Evolutionary conservation across 2,113 vertebrate genomes (phyloP).

Genomic region (Varanus komodoensis): DNA sequence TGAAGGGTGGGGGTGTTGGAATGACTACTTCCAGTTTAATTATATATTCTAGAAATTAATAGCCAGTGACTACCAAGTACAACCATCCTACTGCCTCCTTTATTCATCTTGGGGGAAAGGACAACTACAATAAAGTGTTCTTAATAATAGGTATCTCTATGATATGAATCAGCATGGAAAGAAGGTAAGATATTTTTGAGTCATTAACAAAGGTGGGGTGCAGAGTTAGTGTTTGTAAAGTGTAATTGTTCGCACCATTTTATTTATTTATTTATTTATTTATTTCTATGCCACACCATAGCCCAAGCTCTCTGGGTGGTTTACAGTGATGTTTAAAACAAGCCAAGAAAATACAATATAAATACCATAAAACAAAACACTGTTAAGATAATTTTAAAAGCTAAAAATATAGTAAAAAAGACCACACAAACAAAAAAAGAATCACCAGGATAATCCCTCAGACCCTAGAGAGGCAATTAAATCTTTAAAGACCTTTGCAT

Average conservation of each 20-base stretch:
- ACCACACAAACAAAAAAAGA: no score
- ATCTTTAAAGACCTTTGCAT: no score
- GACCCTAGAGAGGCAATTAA: no score
- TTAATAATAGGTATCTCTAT: constrained; percentile 42
- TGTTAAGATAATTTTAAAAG: no score
- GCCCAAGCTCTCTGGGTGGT: no score
- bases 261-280: not conserved
- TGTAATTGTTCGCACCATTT: constrained; percentile 23
- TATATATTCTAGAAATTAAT: not conserved
- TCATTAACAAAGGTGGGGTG: constrained; percentile 40
- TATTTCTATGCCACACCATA: no score
- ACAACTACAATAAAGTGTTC: constrained; percentile 38
- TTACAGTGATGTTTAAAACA: no score
- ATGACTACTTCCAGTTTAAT: constrained; percentile 11
- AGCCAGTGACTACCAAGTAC: constrained; percentile 17
- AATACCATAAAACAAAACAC: no score
- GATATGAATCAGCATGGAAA: constrained; percentile 4
- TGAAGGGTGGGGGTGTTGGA: not conserved
- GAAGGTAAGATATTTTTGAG: constrained; percentile 40
- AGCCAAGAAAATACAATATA: no score
- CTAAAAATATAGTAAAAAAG: no score
- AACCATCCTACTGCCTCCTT: constrained; percentile 13
- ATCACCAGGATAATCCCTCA: no score
- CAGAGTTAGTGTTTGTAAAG: not conserved
- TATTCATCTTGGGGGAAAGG: constrained; percentile 24